Evolutionary conservation across 2,888 invertebrate genomes (phyloP), one percentile per base, ranked within the genome.

Genomic region (Drosophila meridiana): DNA sequence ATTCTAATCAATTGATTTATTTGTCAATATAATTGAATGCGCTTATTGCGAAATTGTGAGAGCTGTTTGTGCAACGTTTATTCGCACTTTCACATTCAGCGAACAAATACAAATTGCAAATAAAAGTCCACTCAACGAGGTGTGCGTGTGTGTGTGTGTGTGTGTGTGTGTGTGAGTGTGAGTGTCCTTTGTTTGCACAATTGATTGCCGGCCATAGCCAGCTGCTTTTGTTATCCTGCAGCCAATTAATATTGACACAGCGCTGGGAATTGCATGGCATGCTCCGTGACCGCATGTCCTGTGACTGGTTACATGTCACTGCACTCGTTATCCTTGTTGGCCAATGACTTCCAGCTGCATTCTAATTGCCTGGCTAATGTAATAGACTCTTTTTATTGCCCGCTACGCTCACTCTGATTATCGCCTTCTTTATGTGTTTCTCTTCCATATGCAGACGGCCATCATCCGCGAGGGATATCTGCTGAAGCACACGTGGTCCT

Each of bases 401-500:
- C 42, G 30, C 58, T 36, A 38, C 70, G 72, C 53, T 78, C 52
- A 52, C 42, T 56, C 47, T 57, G 43, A 62, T 53, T 69, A 13
- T 64, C n/a, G 14, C 52, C 28, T 53, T 47, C 36, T 40, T 13
- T 38, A 6, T 47, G 8, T 5, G 0, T 6, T 34, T 9, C 2
- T 9, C n/a, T 58, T 66, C 68, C 61, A 78, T 92, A 11, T 75
- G 4, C 90, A 95, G 94, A 94, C 93, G 93, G 94, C 95, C 83
- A 93, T 95, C 80, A 93, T 94, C 91, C 97, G 96, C 93, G 97
- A 97, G 93, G 97, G 97, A 70, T 97, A 95, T 94, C 94, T 97
- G 93, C 95, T 97, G 95, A 97, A 97, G 94, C 97, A 97, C 94
- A 97, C 96, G 75, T 96, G 96, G 94, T 96, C 96, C 89, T 97